Conservation (phyloP, 2,113 vertebrate species). For the Callopanchax toddi region DNA sequence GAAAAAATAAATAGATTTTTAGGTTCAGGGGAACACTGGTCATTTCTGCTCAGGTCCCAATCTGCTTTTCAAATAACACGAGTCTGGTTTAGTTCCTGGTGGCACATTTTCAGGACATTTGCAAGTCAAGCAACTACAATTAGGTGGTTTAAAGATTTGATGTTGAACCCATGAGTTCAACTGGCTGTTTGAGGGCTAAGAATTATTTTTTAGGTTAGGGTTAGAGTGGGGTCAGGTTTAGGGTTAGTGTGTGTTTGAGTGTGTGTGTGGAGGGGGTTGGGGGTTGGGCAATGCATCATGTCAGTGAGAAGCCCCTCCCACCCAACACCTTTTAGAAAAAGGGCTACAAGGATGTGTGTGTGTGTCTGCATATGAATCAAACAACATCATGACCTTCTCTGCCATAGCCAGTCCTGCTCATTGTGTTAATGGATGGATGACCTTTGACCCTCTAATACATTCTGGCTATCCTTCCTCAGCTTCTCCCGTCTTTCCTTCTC, state of each 20-base stretch:
- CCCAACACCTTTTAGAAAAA: background rate
- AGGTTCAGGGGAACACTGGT: no score
- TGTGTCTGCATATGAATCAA: slow-evolving; percentile 22
- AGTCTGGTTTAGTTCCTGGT: background rate
- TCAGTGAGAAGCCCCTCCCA: background rate
- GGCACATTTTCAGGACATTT: background rate
- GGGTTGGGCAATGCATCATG: background rate
- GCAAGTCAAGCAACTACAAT: background rate
- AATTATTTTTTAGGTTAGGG: background rate
- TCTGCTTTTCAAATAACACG: background rate
- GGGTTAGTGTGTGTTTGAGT: background rate
- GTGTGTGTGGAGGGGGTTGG: background rate
- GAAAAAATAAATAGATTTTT: no score
- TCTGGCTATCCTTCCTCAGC: slow-evolving; percentile 36
- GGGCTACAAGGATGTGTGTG: slow-evolving; percentile 2
- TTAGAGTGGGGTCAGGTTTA: background rate
- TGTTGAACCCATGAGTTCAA: background rate
- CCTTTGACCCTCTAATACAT: slow-evolving; percentile 59
- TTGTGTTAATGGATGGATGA: slow-evolving; percentile 62
- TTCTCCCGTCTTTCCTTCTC: slow-evolving; percentile 33
- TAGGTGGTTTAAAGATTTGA: background rate
- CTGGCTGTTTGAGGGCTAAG: background rate
- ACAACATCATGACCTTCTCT: slow-evolving; percentile 51
- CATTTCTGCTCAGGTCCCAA: no score
- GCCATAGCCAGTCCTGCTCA: slow-evolving; percentile 42